Conservation (phyloP, 1,140 invertebrate genomes). For the Atta texana region DNA sequence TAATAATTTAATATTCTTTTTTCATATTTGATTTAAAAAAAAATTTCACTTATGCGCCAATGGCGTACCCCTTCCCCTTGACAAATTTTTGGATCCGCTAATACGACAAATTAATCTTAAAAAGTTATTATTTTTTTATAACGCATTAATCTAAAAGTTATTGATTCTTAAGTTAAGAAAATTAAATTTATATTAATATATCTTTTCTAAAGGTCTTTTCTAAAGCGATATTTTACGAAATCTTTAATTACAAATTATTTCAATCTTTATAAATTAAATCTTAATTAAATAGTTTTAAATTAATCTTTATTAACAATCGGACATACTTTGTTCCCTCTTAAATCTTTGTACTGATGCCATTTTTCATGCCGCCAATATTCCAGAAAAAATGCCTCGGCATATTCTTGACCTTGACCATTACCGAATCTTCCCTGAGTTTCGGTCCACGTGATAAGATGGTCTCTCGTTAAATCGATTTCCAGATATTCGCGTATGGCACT, state of each 20-base stretch:
- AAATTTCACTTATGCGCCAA: no score
- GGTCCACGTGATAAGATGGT: slow-evolving; percentile 94
- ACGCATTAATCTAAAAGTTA: background rate
- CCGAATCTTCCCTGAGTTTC: slow-evolving; percentile 97
- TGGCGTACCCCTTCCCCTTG: no score
- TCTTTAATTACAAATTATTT: background rate
- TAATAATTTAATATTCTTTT: no score
- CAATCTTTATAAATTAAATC: background rate
- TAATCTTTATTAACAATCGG: background rate
- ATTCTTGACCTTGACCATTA: slow-evolving; percentile 97
- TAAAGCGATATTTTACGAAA: background rate
- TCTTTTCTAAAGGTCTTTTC: background rate
- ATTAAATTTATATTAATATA: background rate
- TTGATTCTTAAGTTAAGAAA: background rate
- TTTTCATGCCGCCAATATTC: slow-evolving; percentile 93
- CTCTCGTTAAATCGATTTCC: slow-evolving; percentile 92
- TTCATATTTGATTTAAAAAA: no score
- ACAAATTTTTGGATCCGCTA: no score
- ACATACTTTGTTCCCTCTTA: slow-evolving; percentile 91
- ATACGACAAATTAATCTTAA: no score
- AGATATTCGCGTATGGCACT: slow-evolving; percentile 93
- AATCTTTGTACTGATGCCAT: slow-evolving; percentile 93
- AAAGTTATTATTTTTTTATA: background rate
- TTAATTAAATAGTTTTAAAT: background rate
- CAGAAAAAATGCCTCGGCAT: slow-evolving; percentile 93